Base-by-base conservation (phyloP, 2,888 invertebrate species). In the Amphipyra berbera region DNA sequence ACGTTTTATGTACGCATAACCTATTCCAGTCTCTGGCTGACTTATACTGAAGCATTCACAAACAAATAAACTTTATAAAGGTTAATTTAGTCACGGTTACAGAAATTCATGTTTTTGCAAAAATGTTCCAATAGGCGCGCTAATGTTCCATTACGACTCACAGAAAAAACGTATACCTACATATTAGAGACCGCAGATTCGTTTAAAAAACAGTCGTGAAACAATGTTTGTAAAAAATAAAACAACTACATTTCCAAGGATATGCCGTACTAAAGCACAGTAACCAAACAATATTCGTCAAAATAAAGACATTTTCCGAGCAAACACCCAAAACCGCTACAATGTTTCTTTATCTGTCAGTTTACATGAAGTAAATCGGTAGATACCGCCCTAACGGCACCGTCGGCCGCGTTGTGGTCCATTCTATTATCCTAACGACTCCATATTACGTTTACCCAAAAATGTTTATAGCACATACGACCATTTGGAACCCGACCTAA, bases 391-490 rank as follows among this genome's bases (percentile, higher is more conserved):
- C 59, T 77, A 82, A 82, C 73, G 62, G 68, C 69, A 58, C 42
- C 54, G 41, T 56, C 68, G 72, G 77, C 77, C 75, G 78, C 79
- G 73, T 83, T 80, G 82, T 78, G 83, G 88, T 85, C 84, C 87
- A 86, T 91, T 89, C 93, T 93, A 92, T 93, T 91, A 93, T 90
- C 88, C 88, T 89, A 94, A 94, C 91, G 91, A 90, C 90, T 82
- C 86, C 85, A 89, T 94, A 94, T 94, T 93, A 92, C 92, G 87
- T 90, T 91, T 90, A 91, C 92, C 92, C 91, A 91, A 93, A 93
- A 91, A 91, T 91, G 88, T 91, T 91, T 91, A 91, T 90, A 83
- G 89, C 86, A 78, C 83, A 84, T 86, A 83, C 82, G 85, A 84
- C 86, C 87, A 88, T 92, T 91, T 76, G 78, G 76, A 79, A 78